Evolutionary conservation across 23 tunicate species (phyloP), one percentile per base, ranked within the genome.

Genomic region (Styela clava): DNA sequence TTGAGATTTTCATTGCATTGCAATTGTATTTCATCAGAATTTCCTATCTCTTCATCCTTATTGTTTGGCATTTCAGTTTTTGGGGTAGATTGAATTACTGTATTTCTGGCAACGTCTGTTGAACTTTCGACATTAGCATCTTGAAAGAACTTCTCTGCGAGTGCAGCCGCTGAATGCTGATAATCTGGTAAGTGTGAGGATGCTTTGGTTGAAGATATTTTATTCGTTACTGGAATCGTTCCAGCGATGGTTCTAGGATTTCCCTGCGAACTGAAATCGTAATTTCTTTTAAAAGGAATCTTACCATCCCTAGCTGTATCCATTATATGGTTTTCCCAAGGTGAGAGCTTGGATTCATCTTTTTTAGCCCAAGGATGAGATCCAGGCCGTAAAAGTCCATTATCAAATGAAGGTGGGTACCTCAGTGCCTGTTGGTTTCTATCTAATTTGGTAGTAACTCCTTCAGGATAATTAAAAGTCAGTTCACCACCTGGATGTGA

Each of bases 401-500:
- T 44, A 44, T 44, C 56, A 12, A 18, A 16, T 18, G 71, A 0
- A 0, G 71, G 71, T 18, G 71, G 71, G 24, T 67, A 67, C 22
- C 56, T 44, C 56, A 44, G 7, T 5, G 12, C 9, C 7, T 44
- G 56, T 12, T 44, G 56, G 12, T 7, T 44, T 44, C 56, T 44
- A 12, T 44, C 56, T 21, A 28, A 71, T 32, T 30, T 71, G 12
- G 16, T 20, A 52, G 30, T 44, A 35, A 24, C 27, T 0, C 65
- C 65, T 29, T 76, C 81, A 1, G 81, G 81, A 76, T 76, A 76
- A 52, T 76, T 76, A 35, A 76, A 76, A 27, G 81, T 44, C 5
- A 76, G 52, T 20, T 76, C 81, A 18, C 29, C 19, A n/a, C 9
- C 31, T 22, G 0, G 32, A 16, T 76, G 81, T 5, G 64, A 26